Evolutionary conservation across 2,797 vertebrate genomes (phyloP).

Genomic region (Glyptemys insculpta): DNA sequence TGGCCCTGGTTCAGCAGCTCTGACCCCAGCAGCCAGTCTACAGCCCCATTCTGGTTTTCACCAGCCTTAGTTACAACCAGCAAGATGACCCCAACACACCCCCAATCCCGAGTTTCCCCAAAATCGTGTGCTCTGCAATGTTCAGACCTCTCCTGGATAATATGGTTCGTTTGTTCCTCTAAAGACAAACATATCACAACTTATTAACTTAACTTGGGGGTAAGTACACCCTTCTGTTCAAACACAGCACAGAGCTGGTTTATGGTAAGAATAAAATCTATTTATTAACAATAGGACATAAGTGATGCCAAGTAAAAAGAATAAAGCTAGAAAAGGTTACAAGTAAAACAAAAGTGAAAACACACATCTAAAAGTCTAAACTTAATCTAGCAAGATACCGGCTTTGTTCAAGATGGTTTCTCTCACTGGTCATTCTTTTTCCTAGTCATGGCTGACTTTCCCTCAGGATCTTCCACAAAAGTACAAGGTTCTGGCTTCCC

Average conservation of each 20-base stretch:
- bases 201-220: neutral
- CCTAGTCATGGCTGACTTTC: no score
- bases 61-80: neutral
- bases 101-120: neutral
- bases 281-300: no score
- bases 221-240: neutral
- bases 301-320: no score
- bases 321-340: no score
- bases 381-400: no score
- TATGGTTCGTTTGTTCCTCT: neutral
- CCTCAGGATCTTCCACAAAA: no score
- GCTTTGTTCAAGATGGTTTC: no score
- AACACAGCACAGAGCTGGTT: neutral
- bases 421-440: no score
- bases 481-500: no score
- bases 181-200: neutral
- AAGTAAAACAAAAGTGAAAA: no score
- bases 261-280: neutral
- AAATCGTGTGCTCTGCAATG: neutral
- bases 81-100: neutral
- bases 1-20: no score
- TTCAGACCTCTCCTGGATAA: neutral
- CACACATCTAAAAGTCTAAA: no score
- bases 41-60: neutral
- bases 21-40: neutral